A percentile compares a stretch with the other conserved stretches of the same genome.
Evolutionary conservation across 2,113 vertebrate species (phyloP).

Genomic region (Barnardius zonarius): DNA sequence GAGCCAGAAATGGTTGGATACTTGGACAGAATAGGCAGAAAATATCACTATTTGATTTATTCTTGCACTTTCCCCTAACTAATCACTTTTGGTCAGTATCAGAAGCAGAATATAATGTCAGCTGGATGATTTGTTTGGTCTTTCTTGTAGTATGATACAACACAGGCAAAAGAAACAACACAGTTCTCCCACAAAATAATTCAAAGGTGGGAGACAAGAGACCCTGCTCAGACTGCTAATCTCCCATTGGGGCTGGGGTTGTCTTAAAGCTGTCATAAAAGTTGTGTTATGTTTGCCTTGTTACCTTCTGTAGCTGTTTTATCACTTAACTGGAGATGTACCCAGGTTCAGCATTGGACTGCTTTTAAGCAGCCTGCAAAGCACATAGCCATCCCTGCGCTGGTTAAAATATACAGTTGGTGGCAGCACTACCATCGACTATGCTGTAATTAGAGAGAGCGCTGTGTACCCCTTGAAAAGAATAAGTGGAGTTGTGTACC

Average conservation of each 20-base stretch:
- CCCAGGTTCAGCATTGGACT: background rate
- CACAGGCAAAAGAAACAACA: background rate
- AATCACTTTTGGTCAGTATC: background rate
- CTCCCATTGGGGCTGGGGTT: background rate
- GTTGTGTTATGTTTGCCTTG: accelerated
- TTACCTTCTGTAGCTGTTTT: background rate
- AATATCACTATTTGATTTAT: background rate
- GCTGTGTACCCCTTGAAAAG: background rate
- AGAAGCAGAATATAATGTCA: background rate
- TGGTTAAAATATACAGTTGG: background rate
- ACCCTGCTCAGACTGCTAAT: background rate
- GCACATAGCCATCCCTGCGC: background rate
- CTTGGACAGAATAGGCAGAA: background rate
- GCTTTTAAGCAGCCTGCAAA: no score
- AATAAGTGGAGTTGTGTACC: background rate
- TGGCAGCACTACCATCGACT: background rate
- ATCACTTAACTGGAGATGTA: background rate
- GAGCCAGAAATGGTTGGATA: background rate
- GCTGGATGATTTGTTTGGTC: background rate
- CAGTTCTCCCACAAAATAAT: background rate
- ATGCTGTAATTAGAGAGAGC: background rate
- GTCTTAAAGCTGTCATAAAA: background rate
- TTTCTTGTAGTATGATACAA: background rate
- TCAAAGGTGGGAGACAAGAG: background rate
- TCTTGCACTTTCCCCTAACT: background rate